These are phyloP conservation scores for Antennarius maculatus DNA, from an alignment of 2,797 vertebrate species.

Conservation along the genomic window DNA sequence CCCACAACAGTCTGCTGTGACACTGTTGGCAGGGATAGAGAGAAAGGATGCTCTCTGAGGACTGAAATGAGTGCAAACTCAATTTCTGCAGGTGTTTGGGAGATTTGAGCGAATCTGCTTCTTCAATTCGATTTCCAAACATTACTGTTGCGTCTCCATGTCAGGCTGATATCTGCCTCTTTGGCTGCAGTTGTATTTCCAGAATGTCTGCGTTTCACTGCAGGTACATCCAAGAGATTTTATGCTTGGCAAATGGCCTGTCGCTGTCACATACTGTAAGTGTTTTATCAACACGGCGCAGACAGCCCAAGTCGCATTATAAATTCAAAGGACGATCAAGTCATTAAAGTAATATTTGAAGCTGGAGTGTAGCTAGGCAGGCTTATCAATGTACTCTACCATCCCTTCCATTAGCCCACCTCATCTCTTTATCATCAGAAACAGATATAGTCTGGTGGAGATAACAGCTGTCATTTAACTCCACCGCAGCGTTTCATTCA, in stretches of 20 bases:
- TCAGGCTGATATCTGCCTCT: constrained; percentile 21
- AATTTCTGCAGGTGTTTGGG: constrained; percentile 66
- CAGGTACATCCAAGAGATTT: constrained; percentile 40
- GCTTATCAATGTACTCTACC: constrained; percentile 61
- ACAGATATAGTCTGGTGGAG: constrained; percentile 61
- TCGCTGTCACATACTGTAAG: constrained; percentile 41
- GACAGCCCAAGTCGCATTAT: constrained; percentile 59
- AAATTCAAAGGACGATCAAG: constrained; percentile 73
- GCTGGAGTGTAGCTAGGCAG: constrained; percentile 44
- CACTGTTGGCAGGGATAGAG: constrained; percentile 43
- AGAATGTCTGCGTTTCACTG: constrained; percentile 24
- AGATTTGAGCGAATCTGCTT: constrained; percentile 46
- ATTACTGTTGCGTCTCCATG: constrained; percentile 39
- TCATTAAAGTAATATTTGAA: constrained; percentile 72
- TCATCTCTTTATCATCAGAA: constrained; percentile 61
- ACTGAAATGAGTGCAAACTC: constrained; percentile 60
- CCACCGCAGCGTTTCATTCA: constrained; percentile 63
- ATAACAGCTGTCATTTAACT: constrained; percentile 69
- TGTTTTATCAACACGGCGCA: constrained; percentile 64
- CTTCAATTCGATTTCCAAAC: constrained; percentile 44
- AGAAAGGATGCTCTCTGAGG: constrained; percentile 49
- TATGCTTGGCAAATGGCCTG: constrained; percentile 58
- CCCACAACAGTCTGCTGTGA: constrained; percentile 45
- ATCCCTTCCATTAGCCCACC: constrained; percentile 70
- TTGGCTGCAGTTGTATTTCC: constrained; percentile 16